These are phyloP conservation scores for Harpagifer antarcticus DNA, from an alignment of 2,797 vertebrate species.

Conservation along the genomic window DNA sequence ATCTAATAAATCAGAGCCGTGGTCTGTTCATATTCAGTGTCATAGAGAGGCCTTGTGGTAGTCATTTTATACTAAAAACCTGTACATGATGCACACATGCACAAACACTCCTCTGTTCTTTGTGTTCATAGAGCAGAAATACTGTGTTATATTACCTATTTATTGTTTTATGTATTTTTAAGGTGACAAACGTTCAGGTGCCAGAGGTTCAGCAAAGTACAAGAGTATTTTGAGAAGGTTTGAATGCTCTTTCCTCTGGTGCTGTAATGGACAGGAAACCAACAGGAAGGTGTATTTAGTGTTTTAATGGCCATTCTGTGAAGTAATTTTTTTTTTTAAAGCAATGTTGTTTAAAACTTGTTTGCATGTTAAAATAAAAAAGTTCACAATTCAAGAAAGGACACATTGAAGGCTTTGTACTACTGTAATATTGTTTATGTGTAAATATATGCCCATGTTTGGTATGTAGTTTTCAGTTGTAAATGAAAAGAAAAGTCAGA, in stretches of 20 bases:
- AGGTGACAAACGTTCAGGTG: slow-evolving; percentile 53
- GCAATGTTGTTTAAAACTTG: slow-evolving; percentile 74
- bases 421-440: slow-evolving; percentile 84
- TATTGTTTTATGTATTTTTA: slow-evolving; percentile 73
- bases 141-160: slow-evolving; percentile 67
- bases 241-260: slow-evolving; percentile 29
- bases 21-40: slow-evolving; percentile 43
- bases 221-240: slow-evolving; percentile 37
- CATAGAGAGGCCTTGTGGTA: slow-evolving; percentile 24
- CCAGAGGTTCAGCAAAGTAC: slow-evolving; percentile 50
- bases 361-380: slow-evolving; percentile 89
- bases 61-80: slow-evolving; percentile 44
- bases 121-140: slow-evolving; percentile 47
- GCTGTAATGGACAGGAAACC: slow-evolving; percentile 20
- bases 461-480: slow-evolving; percentile 92
- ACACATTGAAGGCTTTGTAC: slow-evolving; percentile 75
- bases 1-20: slow-evolving; percentile 15
- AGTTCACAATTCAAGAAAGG: slow-evolving; percentile 66
- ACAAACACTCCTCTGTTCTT: slow-evolving; percentile 46
- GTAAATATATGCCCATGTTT: slow-evolving; percentile 90
- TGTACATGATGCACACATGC: slow-evolving; percentile 53
- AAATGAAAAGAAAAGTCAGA: slow-evolving; percentile 69
- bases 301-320: slow-evolving; percentile 60
- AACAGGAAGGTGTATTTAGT: slow-evolving; percentile 36
- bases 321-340: slow-evolving; percentile 55